Conservation (phyloP, 2,797 vertebrate species). For the Loris lydekkerianus region DNA sequence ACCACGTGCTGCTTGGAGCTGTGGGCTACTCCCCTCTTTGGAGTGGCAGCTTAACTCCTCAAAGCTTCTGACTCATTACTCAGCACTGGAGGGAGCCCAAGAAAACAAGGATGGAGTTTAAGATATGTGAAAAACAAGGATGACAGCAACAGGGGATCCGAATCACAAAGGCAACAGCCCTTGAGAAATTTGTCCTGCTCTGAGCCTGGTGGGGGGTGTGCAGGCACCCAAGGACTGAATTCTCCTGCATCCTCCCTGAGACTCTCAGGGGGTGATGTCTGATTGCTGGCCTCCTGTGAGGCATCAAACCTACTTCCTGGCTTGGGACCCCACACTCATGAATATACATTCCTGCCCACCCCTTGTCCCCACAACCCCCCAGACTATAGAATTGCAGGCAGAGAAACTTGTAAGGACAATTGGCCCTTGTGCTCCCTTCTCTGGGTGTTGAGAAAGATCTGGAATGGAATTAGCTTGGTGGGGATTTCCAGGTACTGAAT, state of each 20-base stretch:
- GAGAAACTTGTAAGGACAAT: neutral
- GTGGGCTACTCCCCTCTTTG: neutral
- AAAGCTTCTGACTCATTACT: constrained; percentile 39
- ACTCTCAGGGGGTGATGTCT: neutral
- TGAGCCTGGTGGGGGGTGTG: neutral
- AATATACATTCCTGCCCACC: neutral
- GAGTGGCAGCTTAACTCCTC: neutral
- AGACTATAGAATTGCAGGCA: neutral
- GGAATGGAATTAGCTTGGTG: constrained; percentile 62
- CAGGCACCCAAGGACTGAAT: neutral
- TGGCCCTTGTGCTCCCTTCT: constrained; percentile 42
- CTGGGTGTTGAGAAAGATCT: constrained; percentile 76
- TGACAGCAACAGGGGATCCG: neutral
- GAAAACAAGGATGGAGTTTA: neutral
- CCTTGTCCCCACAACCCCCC: neutral
- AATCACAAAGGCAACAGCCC: neutral
- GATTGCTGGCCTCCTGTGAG: neutral
- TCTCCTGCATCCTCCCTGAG: neutral
- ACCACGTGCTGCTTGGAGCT: neutral
- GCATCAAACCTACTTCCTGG: neutral
- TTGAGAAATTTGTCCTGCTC: neutral
- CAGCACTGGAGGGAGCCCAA: constrained; percentile 17
- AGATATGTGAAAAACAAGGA: neutral
- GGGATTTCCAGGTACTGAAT: constrained; percentile 70
- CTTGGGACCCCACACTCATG: neutral